These are phyloP conservation scores for Geodia barretti DNA, from an alignment of 37 sponge, comb jelly and placozoan species.

Conservation along the genomic window DNA sequence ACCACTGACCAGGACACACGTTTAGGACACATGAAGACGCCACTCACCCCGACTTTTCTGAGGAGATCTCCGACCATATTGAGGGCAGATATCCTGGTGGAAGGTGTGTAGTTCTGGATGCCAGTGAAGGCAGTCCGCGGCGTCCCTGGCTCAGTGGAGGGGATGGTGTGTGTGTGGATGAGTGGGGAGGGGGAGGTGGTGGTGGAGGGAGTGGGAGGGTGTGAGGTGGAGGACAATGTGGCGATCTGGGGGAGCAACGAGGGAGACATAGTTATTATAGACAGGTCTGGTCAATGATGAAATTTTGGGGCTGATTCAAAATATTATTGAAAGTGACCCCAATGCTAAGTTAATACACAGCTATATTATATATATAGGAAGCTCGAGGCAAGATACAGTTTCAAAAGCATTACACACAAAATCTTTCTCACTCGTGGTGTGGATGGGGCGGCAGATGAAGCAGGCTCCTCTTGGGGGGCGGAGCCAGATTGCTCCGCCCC, in stretches of 20 bases:
- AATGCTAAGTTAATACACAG: no score
- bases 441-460: background rate
- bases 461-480: background rate
- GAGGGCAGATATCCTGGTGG: conserved; percentile 89
- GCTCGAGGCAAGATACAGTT: no score
- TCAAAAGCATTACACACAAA: no score
- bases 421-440: conserved; percentile 8
- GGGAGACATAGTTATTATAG: no score
- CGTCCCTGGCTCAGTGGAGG: conserved; percentile 8
- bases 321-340: no score
- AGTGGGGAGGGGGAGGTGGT: conserved; percentile 25
- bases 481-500: background rate
- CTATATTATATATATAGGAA: no score
- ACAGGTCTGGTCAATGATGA: background rate
- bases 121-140: conserved; percentile 39
- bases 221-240: no score
- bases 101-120: conserved; percentile 65
- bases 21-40: background rate
- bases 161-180: conserved; percentile 4
- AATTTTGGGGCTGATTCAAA: background rate
- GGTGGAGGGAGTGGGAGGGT: conserved; percentile 16
- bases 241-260: no score
- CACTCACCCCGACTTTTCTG: conserved; percentile 94
- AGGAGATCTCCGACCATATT: conserved; percentile 97
- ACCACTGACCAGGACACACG: background rate